A percentile compares a stretch with the other conserved stretches of the same genome.
Evolutionary conservation across 2,888 invertebrate species (phyloP).

Genomic region (Meghimatium bilineatum): DNA sequence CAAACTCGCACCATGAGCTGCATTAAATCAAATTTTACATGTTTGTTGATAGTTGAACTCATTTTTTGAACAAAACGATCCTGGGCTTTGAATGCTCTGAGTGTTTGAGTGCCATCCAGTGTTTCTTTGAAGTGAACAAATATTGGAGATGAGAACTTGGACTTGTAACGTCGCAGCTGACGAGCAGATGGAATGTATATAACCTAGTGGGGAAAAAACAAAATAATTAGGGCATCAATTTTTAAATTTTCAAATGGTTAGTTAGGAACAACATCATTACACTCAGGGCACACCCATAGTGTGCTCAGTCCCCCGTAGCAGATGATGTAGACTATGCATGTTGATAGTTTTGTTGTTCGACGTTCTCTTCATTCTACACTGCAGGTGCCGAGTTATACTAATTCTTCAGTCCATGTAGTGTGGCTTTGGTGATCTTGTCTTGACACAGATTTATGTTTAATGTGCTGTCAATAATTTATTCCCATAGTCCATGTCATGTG

Average conservation of each 20-base stretch:
- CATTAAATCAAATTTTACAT: constrained; percentile 21
- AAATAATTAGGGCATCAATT: background rate
- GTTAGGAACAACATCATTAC: background rate
- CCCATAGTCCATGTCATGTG: too few relatives aligned
- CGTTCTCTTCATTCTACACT: too few relatives aligned
- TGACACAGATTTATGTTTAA: too few relatives aligned
- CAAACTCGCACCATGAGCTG: constrained; percentile 1
- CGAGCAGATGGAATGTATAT: constrained; percentile 79
- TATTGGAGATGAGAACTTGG: constrained; percentile 74
- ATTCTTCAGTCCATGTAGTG: too few relatives aligned
- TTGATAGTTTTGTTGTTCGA: too few relatives aligned
- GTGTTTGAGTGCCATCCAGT: constrained; percentile 79
- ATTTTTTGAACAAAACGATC: constrained; percentile 63
- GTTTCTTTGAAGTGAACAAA: constrained; percentile 76
- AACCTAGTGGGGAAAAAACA: background rate
- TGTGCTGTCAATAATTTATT: too few relatives aligned
- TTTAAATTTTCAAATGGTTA: too few relatives aligned
- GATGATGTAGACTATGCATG: too few relatives aligned
- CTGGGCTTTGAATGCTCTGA: constrained; percentile 71
- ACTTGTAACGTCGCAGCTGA: constrained; percentile 74
- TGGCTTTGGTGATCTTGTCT: too few relatives aligned
- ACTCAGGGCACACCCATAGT: too few relatives aligned
- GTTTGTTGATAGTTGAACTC: constrained; percentile 66
- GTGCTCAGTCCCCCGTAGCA: too few relatives aligned
- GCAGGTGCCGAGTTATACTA: too few relatives aligned